These are phyloP conservation scores for Luscinia megarhynchos DNA, from an alignment of 2,797 vertebrate species.

Conservation along the genomic window DNA sequence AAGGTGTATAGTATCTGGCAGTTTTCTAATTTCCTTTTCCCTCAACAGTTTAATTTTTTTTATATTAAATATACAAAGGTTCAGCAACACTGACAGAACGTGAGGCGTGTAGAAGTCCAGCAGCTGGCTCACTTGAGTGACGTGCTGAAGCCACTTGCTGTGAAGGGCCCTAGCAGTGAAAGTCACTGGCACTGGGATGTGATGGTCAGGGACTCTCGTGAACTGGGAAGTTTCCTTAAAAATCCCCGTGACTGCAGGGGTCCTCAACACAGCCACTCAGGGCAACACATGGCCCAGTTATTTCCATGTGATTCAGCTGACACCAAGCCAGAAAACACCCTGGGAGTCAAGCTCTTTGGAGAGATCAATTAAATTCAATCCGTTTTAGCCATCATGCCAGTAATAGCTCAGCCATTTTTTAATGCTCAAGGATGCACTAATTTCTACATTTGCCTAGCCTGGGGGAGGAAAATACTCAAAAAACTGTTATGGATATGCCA, in stretches of 20 bases:
- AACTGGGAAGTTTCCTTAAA: not conserved
- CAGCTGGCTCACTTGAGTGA: fast-evolving
- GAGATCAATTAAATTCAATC: not conserved
- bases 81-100: not conserved
- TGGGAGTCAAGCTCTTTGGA: not conserved
- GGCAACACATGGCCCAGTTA: not conserved
- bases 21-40: not conserved
- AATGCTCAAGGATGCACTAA: not conserved
- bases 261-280: fast-evolving
- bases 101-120: not conserved
- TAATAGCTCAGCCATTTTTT: not conserved
- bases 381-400: not conserved
- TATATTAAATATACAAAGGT: not conserved
- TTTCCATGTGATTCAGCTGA: not conserved
- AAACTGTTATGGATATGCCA: fast-evolving
- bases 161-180: too few species aligned
- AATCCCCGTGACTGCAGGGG: fast-evolving
- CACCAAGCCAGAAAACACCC: not conserved
- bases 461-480: not conserved
- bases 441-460: too few species aligned
- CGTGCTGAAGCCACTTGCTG: not conserved
- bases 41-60: not conserved
- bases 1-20: not conserved
- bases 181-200: fast-evolving
- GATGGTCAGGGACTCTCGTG: not conserved